Percentiles rank a stretch among this genome's conserved stretches.
phyloP scores from a whole-genome alignment of 2,797 vertebrate genomes.

The Xiphorhynchus erythropygius region DNA sequence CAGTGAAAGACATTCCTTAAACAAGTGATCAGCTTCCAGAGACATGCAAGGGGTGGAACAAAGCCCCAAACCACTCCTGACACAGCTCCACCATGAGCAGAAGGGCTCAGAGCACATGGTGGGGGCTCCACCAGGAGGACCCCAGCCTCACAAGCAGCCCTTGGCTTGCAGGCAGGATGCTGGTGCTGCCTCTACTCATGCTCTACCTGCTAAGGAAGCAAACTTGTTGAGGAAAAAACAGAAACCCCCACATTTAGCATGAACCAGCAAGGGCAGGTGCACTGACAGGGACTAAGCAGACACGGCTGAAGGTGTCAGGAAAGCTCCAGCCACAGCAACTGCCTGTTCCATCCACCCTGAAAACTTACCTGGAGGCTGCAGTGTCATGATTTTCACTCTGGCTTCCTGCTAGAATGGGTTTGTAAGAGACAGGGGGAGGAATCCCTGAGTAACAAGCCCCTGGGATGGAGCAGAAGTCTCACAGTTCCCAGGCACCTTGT shows the following conservation, averaged over 20 bases:
- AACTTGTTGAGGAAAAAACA: neutral
- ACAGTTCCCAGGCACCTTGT: neutral
- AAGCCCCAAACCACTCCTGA: neutral
- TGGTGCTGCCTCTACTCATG: constrained; percentile 5
- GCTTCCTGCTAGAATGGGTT: neutral
- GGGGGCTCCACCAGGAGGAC: neutral
- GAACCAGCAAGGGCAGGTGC: neutral
- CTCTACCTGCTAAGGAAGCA: constrained; percentile 6
- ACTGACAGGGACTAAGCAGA: neutral
- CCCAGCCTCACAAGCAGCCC: neutral
- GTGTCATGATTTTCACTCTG: neutral
- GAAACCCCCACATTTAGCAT: fast-evolving
- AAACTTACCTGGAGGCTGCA: constrained; percentile 38
- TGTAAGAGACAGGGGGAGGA: neutral
- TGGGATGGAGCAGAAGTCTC: neutral
- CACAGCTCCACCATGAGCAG: neutral
- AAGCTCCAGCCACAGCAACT: neutral
- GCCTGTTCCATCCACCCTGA: neutral
- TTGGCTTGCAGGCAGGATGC: neutral
- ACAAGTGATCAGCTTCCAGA: neutral
- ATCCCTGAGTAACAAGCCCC: neutral
- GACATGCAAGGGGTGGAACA: constrained; percentile 9
- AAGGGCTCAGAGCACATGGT: neutral
- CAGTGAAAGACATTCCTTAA: constrained; percentile 25
- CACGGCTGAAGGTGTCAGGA: neutral